A percentile compares a stretch with the other conserved stretches of the same genome.
Evolutionary conservation across 92 coral and sea anemone genomes (phyloP).

Genomic region (Porites cylindrica): DNA sequence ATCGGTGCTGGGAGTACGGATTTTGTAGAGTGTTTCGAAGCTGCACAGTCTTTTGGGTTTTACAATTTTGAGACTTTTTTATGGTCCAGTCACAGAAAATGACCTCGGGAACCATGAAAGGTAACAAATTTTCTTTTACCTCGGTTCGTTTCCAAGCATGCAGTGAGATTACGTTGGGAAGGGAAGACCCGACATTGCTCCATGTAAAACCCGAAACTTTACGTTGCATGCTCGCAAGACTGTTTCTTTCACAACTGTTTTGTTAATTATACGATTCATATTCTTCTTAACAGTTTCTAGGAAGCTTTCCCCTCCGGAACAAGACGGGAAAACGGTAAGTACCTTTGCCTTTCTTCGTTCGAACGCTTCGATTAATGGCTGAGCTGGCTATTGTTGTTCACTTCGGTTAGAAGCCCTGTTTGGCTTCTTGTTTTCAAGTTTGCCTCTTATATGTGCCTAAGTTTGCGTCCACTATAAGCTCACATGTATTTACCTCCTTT

Average conservation of each 20-base stretch:
- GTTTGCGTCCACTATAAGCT: not conserved
- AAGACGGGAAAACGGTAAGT: constrained; percentile 55
- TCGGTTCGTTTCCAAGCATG: constrained; percentile 70
- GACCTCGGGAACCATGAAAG: constrained; percentile 89
- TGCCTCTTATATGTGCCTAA: not conserved
- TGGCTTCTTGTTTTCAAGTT: constrained; percentile 43
- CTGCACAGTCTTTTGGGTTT: constrained; percentile 82
- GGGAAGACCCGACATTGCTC: constrained; percentile 20
- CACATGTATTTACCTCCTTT: not conserved
- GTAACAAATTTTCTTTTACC: constrained; percentile 62
- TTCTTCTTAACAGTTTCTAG: constrained; percentile 64
- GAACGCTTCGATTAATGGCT: constrained; percentile 49
- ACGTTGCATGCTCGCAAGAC: constrained; percentile 16
- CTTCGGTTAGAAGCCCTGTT: constrained; percentile 41
- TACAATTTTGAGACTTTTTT: constrained; percentile 44
- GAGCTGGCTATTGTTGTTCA: constrained; percentile 53
- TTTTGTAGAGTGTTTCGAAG: constrained; percentile 28
- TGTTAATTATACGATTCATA: not conserved
- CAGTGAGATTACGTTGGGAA: constrained; percentile 59
- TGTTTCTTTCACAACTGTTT: not conserved
- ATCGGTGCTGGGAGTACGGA: constrained; percentile 26
- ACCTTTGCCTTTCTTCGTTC: constrained; percentile 42
- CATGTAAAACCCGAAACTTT: constrained; percentile 15
- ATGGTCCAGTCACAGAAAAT: constrained; percentile 67
- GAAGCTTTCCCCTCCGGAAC: constrained; percentile 72